phyloP scores from a whole-genome alignment of 1,140 invertebrate genomes.

The Drosophila ficusphila region DNA sequence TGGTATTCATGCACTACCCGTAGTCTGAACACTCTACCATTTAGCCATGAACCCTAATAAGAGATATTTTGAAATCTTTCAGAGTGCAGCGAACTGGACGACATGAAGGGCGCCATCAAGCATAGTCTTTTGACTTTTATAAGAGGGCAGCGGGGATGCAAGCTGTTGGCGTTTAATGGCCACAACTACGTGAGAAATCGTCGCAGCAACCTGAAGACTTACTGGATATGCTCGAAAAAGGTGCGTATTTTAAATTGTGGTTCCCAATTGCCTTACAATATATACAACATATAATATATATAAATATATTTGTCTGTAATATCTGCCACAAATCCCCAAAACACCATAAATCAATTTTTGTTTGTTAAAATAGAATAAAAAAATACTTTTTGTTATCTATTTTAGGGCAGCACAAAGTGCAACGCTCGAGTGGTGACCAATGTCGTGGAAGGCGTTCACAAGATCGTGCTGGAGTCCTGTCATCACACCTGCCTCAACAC shows the following conservation, averaged over 20 bases:
- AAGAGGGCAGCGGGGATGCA: conserved; percentile 75
- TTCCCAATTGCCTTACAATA: too few species aligned
- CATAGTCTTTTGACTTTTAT: conserved; percentile 70
- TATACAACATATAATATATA: too few species aligned
- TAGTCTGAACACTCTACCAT: too few species aligned
- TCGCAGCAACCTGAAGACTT: conserved; percentile 72
- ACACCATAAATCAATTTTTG: too few species aligned
- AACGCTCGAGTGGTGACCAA: conserved; percentile 81
- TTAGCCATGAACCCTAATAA: conserved; percentile 14
- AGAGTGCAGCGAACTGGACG: conserved; percentile 45
- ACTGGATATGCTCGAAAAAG: conserved; percentile 83
- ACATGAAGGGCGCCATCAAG: conserved; percentile 47
- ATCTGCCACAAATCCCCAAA: too few species aligned
- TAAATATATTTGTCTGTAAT: too few species aligned
- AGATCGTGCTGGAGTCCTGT: conserved; percentile 75
- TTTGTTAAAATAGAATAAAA: neutral
- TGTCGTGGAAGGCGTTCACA: conserved; percentile 75
- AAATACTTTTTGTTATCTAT: neutral
- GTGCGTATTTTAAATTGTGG: conserved; percentile 36
- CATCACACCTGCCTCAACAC: conserved; percentile 74
- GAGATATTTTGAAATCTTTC: conserved; percentile 7
- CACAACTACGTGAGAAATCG: conserved; percentile 78
- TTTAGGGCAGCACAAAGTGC: conserved; percentile 83
- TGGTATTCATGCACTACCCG: neutral
- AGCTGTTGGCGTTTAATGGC: conserved; percentile 66